Percentiles rank a stretch among this genome's conserved stretches.
Evolutionary conservation across 2,797 vertebrate species (phyloP).

Genomic region (Protonibea diacanthus): DNA sequence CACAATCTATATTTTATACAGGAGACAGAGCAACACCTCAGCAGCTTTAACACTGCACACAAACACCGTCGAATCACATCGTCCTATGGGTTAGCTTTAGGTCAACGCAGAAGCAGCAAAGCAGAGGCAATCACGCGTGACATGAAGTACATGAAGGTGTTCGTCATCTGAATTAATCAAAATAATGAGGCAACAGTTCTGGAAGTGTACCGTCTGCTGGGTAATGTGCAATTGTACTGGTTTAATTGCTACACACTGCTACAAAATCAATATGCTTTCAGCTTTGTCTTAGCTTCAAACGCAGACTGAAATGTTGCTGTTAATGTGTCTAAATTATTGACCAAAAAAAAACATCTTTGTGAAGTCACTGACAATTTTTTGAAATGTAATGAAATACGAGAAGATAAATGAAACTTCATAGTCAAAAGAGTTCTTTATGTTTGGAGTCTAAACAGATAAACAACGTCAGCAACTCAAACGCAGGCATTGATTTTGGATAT

Average conservation of each 20-base stretch:
- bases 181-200: not conserved
- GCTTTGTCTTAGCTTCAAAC: not conserved
- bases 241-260: conserved; percentile 11
- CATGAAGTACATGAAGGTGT: not conserved
- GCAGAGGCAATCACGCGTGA: not conserved
- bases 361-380: not conserved
- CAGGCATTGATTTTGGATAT: not conserved
- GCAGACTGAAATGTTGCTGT: not conserved
- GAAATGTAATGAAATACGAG: not conserved
- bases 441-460: not conserved
- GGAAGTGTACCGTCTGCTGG: not conserved
- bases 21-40: not conserved
- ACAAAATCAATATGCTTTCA: conserved; percentile 9
- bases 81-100: not conserved
- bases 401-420: not conserved
- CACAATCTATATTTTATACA: not conserved
- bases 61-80: not conserved
- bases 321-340: not conserved
- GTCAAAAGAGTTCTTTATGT: not conserved
- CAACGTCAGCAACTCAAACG: not conserved
- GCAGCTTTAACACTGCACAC: not conserved
- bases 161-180: not conserved
- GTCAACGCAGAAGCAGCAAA: not conserved
- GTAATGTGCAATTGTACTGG: not conserved
- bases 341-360: not conserved